Evolutionary conservation across 2,113 vertebrate species (phyloP).

Genomic region (Oryzias celebensis): DNA sequence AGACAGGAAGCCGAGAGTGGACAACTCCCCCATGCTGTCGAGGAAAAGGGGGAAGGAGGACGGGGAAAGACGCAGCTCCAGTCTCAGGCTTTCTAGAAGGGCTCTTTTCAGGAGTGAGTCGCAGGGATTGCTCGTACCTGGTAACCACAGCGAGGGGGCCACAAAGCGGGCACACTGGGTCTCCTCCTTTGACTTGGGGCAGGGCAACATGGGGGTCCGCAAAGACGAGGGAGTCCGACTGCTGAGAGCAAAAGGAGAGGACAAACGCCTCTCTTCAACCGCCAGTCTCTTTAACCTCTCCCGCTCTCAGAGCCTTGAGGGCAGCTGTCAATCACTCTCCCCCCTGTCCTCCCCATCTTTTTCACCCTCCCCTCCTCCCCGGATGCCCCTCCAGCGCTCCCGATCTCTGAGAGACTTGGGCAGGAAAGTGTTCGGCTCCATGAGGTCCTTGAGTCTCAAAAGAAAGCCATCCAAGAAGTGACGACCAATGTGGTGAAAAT

Average conservation of each 20-base stretch:
- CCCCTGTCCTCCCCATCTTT: slow-evolving; percentile 79
- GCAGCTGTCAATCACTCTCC: slow-evolving; percentile 75
- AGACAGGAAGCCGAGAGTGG: slow-evolving; percentile 64
- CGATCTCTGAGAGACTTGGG: slow-evolving; percentile 81
- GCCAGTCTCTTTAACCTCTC: slow-evolving; percentile 80
- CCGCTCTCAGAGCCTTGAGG: slow-evolving; percentile 78
- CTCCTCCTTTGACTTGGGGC: slow-evolving; percentile 79
- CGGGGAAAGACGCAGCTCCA: slow-evolving; percentile 70
- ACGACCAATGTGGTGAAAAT: slow-evolving; percentile 46
- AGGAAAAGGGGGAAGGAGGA: slow-evolving; percentile 66
- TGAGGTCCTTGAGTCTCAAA: slow-evolving; percentile 80
- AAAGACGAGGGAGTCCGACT: slow-evolving; percentile 58
- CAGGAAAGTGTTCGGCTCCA: slow-evolving; percentile 78
- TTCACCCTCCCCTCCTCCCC: slow-evolving; percentile 74
- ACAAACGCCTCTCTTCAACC: slow-evolving; percentile 76
- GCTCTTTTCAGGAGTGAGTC: slow-evolving; percentile 78
- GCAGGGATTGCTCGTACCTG: slow-evolving; percentile 74
- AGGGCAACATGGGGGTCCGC: slow-evolving; percentile 40
- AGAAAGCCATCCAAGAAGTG: slow-evolving; percentile 77
- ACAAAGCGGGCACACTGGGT: slow-evolving; percentile 73
- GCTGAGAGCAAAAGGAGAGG: slow-evolving; percentile 60
- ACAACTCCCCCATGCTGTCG: slow-evolving; percentile 61
- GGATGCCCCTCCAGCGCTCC: slow-evolving; percentile 74
- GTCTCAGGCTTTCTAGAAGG: slow-evolving; percentile 71
- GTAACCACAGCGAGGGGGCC: slow-evolving; percentile 52